Conservation (phyloP, 1,140 invertebrate species). For the Chironomus tepperi region DNA sequence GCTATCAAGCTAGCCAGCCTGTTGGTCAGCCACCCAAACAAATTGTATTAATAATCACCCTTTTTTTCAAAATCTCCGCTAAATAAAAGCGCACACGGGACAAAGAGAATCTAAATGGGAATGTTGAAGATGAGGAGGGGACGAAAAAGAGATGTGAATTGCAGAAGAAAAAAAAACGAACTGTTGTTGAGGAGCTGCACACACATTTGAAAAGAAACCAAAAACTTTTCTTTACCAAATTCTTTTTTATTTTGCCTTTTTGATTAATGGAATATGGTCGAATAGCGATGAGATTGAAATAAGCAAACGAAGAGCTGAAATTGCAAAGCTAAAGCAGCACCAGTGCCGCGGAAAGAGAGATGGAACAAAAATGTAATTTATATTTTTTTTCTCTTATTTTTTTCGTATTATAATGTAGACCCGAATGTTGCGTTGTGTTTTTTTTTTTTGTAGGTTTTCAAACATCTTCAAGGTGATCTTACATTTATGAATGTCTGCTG, state of each 20-base stretch:
- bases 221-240: conserved; percentile 1
- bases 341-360: conserved; percentile 17
- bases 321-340: not conserved
- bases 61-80: not conserved
- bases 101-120: not conserved
- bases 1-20: too few species aligned
- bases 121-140: not conserved
- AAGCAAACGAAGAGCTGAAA: not conserved
- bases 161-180: too few species aligned
- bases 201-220: not conserved
- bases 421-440: conserved; percentile 17
- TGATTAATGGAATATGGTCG: conserved; percentile 7
- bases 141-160: not conserved
- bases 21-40: too few species aligned
- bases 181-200: not conserved
- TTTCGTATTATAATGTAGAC: conserved; percentile 8
- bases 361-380: conserved; percentile 24
- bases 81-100: not conserved
- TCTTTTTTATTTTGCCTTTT: not conserved
- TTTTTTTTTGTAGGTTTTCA: conserved; percentile 24
- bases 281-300: not conserved
- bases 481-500: conserved; percentile 22
- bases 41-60: too few species aligned
- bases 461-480: conserved; percentile 24
- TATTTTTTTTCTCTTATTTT: not conserved